Percentiles rank a stretch among this genome's conserved stretches.
phyloP scores from a whole-genome alignment of 1,140 invertebrate species.

The Gonioctena quinquepunctata region DNA sequence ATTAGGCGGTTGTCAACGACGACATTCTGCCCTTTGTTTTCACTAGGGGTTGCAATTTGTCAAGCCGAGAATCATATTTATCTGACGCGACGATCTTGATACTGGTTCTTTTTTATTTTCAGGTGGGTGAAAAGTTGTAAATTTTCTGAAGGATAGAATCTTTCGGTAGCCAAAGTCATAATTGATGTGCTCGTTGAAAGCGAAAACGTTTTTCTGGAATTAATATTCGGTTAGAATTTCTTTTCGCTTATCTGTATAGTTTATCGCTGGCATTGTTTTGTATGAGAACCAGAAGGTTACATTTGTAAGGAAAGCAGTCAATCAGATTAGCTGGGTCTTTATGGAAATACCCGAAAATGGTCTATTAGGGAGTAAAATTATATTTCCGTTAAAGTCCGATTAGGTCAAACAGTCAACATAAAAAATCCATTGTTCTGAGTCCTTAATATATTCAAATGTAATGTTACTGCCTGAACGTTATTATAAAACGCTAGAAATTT shows the following conservation, averaged over 20 bases:
- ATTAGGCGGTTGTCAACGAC: conserved; percentile 1
- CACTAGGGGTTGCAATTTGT: conserved; percentile 3
- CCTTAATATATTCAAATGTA: too few species aligned
- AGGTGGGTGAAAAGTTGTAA: not conserved
- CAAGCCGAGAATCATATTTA: not conserved
- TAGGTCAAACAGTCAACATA: too few species aligned
- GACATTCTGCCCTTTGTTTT: not conserved
- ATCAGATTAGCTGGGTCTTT: too few species aligned
- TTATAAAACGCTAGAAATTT: too few species aligned
- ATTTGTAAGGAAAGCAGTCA: too few species aligned
- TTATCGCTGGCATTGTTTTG: not conserved
- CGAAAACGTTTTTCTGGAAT: not conserved
- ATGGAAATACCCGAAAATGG: too few species aligned
- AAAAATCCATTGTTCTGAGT: too few species aligned
- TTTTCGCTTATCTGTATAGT: not conserved
- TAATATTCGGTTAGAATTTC: not conserved
- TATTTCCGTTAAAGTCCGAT: too few species aligned
- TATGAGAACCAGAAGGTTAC: not conserved
- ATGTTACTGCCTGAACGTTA: too few species aligned
- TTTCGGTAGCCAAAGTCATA: not conserved
- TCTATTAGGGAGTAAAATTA: too few species aligned
- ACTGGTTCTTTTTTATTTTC: not conserved
- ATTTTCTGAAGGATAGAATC: not conserved
- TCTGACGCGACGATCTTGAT: not conserved
- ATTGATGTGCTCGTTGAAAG: not conserved